phyloP scores from a whole-genome alignment of 1,140 invertebrate genomes.

The Protaetia brevitarsis region DNA sequence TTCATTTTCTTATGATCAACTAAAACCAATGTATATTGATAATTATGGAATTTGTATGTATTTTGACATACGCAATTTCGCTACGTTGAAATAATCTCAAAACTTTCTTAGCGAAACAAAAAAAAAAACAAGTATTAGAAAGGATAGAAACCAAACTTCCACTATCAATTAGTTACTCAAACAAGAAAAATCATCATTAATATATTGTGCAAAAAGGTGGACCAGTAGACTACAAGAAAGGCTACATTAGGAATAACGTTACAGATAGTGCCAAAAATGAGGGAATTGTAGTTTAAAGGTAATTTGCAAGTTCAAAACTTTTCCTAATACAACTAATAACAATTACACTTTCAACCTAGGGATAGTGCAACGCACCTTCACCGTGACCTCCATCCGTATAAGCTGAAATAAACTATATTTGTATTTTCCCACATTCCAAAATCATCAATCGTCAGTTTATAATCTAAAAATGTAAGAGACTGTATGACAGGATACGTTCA shows the following conservation, averaged over 20 bases:
- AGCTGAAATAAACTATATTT: constrained; percentile 13
- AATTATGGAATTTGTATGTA: no score
- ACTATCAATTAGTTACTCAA: background rate
- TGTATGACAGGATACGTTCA: background rate
- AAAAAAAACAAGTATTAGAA: no score
- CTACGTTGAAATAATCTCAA: background rate
- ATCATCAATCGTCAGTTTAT: no score
- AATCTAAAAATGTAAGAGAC: background rate
- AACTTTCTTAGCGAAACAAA: background rate
- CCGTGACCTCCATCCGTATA: background rate
- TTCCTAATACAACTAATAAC: no score
- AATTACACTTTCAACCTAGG: no score
- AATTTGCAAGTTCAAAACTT: background rate
- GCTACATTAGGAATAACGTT: no score
- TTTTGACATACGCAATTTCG: no score
- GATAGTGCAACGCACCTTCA: constrained; percentile 15
- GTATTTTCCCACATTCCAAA: constrained; percentile 3
- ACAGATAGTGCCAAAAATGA: background rate
- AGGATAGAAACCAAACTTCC: background rate
- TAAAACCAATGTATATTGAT: no score
- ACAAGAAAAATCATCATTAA: no score
- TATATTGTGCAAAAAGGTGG: no score
- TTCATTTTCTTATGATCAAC: no score
- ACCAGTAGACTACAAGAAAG: no score
- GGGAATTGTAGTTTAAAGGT: background rate